Conservation (phyloP, 2,797 vertebrate genomes). For the Sus cebifrons region DNA sequence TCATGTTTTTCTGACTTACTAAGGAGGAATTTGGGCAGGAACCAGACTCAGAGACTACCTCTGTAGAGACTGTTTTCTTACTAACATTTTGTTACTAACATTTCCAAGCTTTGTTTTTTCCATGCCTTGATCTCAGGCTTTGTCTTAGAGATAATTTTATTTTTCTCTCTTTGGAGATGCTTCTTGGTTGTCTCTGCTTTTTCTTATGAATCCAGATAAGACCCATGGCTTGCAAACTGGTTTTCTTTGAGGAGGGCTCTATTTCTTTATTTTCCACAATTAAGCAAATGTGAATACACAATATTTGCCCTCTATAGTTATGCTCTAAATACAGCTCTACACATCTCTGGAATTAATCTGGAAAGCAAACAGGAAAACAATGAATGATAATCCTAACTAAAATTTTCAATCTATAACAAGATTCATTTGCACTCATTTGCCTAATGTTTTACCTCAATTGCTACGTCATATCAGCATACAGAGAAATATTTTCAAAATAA, state of each 20-base stretch:
- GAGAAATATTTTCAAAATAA: not conserved
- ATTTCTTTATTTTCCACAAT: not conserved
- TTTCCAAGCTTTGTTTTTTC: not conserved
- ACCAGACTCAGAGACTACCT: not conserved
- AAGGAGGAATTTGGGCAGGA: not conserved
- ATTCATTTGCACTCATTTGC: not conserved
- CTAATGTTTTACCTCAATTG: not conserved
- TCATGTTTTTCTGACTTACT: not conserved
- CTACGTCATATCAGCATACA: not conserved
- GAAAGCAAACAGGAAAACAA: not conserved
- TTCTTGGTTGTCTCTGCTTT: not conserved
- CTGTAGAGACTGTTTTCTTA: not conserved
- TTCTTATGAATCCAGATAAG: not conserved
- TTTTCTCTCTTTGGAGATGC: not conserved
- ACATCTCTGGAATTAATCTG: not conserved
- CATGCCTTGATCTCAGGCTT: not conserved
- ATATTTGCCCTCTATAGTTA: too few species aligned
- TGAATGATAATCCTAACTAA: not conserved
- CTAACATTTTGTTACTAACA: not conserved
- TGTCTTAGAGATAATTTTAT: not conserved
- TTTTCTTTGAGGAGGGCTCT: constrained; percentile 1
- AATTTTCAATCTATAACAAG: not conserved
- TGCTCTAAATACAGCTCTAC: not conserved
- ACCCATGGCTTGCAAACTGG: not conserved
- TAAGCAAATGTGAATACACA: not conserved